These are phyloP conservation scores for Drosophila melanogaster DNA, from an alignment of 1,140 invertebrate genomes.

Conservation along the genomic window DNA sequence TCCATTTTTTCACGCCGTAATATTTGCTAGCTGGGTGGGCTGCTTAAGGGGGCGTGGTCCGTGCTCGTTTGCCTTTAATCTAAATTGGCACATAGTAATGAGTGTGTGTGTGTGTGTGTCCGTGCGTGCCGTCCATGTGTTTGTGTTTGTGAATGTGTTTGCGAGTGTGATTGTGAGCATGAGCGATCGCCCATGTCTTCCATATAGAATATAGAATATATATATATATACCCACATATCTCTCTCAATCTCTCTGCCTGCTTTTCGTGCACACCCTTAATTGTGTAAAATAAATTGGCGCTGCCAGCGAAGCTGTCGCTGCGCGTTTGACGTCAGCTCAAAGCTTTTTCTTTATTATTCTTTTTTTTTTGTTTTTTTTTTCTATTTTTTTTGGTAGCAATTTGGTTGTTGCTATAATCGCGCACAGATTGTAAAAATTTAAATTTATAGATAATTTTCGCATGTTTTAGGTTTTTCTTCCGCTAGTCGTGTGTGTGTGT, in stretches of 20 bases:
- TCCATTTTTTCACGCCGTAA: constrained; percentile 5
- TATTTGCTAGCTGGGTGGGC: constrained; percentile 52
- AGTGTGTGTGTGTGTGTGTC: constrained; percentile 11
- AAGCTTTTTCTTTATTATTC: constrained; percentile 54
- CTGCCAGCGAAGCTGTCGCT: constrained; percentile 48
- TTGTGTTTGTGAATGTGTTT: constrained; percentile 17
- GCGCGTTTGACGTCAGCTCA: constrained; percentile 76
- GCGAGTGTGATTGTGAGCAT: constrained; percentile 16
- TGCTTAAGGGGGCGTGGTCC: constrained; percentile 62
- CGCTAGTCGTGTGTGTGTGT: constrained; percentile 18
- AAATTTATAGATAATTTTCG: constrained; percentile 83
- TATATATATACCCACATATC: constrained; percentile 25
- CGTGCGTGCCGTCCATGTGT: constrained; percentile 2
- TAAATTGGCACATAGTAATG: constrained; percentile 81
- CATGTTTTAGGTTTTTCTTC: constrained; percentile 72
- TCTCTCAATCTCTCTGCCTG: constrained; percentile 47
- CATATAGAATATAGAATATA: constrained; percentile 51
- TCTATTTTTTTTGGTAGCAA: constrained; percentile 66
- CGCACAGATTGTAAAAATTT: constrained; percentile 82
- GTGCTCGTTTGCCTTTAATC: constrained; percentile 69
- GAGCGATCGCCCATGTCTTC: constrained; percentile 70
- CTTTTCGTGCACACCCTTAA: constrained; percentile 74
- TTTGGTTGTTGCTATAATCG: constrained; percentile 71
- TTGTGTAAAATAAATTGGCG: constrained; percentile 82
- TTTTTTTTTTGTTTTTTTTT: constrained; percentile 1